These are phyloP conservation scores for Athripsodes cinereus DNA, from an alignment of 2,888 invertebrate species.

Conservation along the genomic window DNA sequence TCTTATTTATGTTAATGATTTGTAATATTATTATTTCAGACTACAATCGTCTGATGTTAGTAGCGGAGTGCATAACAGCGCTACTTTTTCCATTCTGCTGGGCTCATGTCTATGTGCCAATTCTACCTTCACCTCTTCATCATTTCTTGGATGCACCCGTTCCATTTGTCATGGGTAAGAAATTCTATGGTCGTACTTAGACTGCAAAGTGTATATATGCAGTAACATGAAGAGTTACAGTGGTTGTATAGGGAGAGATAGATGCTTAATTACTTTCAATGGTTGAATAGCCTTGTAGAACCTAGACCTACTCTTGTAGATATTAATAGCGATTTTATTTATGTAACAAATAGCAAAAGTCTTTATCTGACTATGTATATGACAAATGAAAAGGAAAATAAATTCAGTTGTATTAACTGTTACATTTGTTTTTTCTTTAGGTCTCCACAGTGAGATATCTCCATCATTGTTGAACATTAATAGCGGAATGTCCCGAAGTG, in stretches of 20 bases:
- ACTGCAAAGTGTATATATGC: too few relatives aligned
- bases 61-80: conserved; percentile 88
- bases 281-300: too few relatives aligned
- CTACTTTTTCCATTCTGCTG: conserved; percentile 92
- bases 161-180: conserved; percentile 93
- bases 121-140: conserved; percentile 88
- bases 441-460: conserved; percentile 55
- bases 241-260: too few relatives aligned
- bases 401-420: neutral
- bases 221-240: too few relatives aligned
- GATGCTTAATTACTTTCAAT: too few relatives aligned
- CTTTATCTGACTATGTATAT: neutral
- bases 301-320: too few relatives aligned
- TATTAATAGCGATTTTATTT: too few relatives aligned
- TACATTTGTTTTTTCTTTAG: conserved; percentile 32
- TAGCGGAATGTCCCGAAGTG: conserved; percentile 36
- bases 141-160: conserved; percentile 99
- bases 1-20: neutral
- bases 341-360: neutral
- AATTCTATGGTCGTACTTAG: neutral
- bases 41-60: conserved; percentile 92
- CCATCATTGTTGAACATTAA: conserved; percentile 44
- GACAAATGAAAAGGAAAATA: neutral
- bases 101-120: conserved; percentile 99
- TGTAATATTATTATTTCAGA: conserved; percentile 52